Evolutionary conservation across 2,113 vertebrate species (phyloP).

Genomic region (Tursiops truncatus): DNA sequence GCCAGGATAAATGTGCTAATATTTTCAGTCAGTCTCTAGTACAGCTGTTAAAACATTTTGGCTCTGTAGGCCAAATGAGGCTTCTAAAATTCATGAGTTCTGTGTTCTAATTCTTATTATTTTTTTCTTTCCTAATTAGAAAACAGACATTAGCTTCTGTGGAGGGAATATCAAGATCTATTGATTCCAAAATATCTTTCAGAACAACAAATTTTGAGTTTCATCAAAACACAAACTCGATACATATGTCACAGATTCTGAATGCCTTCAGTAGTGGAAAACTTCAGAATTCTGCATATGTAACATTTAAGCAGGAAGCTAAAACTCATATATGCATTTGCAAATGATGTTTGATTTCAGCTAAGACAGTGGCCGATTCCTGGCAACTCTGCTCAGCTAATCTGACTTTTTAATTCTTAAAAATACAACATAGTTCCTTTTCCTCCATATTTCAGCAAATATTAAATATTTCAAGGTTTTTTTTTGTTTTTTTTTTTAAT

Average conservation of each 20-base stretch:
- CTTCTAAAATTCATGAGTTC: constrained; percentile 29
- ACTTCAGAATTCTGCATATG: neutral
- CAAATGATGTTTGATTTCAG: constrained; percentile 28
- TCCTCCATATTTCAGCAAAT: neutral
- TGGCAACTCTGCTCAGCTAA: constrained; percentile 30
- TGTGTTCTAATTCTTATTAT: constrained; percentile 42
- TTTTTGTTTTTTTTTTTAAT: too few species aligned
- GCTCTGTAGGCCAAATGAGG: constrained; percentile 18
- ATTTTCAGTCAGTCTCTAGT: constrained; percentile 56
- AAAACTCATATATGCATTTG: neutral
- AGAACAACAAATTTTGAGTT: constrained; percentile 35
- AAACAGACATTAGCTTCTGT: neutral
- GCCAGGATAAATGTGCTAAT: constrained; percentile 36
- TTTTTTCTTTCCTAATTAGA: constrained; percentile 40
- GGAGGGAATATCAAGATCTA: constrained; percentile 33
- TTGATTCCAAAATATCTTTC: neutral
- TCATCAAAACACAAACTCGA: neutral
- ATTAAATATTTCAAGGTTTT: neutral
- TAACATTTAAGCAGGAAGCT: neutral
- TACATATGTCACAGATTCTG: neutral
- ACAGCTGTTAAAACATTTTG: constrained; percentile 62
- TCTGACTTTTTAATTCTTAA: constrained; percentile 17
- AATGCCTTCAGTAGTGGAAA: neutral
- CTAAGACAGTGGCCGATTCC: neutral
- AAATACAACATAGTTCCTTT: neutral